Percentiles rank a stretch among this genome's conserved stretches.
These are phyloP conservation scores for Formica exsecta DNA, from an alignment of 1,140 invertebrate genomes.

Conservation along the genomic window DNA sequence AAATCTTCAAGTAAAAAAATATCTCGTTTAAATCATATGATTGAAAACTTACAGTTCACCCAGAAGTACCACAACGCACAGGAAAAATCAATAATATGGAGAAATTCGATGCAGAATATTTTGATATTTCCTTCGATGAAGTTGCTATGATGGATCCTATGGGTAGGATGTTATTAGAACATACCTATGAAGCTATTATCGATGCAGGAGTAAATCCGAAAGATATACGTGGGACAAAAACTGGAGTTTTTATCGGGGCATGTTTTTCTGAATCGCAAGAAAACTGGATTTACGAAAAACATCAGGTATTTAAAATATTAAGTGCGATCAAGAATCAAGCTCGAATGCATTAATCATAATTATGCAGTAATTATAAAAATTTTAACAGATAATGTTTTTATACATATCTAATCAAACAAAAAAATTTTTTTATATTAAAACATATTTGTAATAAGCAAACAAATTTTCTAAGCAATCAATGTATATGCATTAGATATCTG, in stretches of 20 bases:
- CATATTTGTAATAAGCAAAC: no score
- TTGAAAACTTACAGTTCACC: slow-evolving; percentile 85
- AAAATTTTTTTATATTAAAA: no score
- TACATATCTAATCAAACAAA: no score
- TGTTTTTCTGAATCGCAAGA: slow-evolving; percentile 93
- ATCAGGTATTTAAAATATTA: slow-evolving; percentile 78
- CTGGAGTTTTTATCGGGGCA: slow-evolving; percentile 92
- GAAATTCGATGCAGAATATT: slow-evolving; percentile 95
- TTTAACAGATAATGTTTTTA: no score
- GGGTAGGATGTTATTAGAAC: slow-evolving; percentile 94
- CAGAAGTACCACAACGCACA: slow-evolving; percentile 90
- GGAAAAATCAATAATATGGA: slow-evolving; percentile 93
- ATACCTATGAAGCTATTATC: slow-evolving; percentile 94
- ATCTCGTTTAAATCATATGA: not conserved
- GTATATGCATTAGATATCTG: slow-evolving; percentile 78
- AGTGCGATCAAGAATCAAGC: no score
- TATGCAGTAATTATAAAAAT: no score
- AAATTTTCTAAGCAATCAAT: not conserved
- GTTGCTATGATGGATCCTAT: slow-evolving; percentile 96
- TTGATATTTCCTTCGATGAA: slow-evolving; percentile 93
- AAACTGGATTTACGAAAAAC: slow-evolving; percentile 90
- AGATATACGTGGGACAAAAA: slow-evolving; percentile 88
- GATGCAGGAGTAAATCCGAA: slow-evolving; percentile 91
- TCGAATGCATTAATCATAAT: not conserved
- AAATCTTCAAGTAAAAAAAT: not conserved